Evolutionary conservation across 2,888 invertebrate species (phyloP).

Genomic region (Neoitamus cyanurus): DNA sequence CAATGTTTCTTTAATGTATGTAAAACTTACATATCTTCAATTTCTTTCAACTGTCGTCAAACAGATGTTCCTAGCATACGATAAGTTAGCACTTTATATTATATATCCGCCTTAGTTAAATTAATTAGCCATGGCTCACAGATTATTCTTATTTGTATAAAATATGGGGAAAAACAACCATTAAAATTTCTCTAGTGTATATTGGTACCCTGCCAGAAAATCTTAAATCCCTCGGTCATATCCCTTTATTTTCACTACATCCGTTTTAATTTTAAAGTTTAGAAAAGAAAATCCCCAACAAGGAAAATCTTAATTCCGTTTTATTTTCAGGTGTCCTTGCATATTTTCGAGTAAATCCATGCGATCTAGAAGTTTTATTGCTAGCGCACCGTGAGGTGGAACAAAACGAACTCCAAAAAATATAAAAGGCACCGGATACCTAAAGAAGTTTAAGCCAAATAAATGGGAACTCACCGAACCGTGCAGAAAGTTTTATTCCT

Average conservation of each 20-base stretch:
- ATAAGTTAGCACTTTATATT: too few relatives aligned
- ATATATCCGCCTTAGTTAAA: too few relatives aligned
- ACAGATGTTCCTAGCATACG: too few relatives aligned
- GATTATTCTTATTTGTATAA: too few relatives aligned
- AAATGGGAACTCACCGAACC: not conserved
- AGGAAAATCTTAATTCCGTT: not conserved
- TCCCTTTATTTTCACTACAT: not conserved
- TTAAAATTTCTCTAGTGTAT: not conserved
- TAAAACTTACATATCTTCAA: too few relatives aligned
- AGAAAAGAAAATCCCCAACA: not conserved
- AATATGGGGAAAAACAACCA: not conserved
- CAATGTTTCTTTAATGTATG: too few relatives aligned
- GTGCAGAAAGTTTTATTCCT: not conserved
- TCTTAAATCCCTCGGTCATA: not conserved
- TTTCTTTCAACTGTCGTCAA: too few relatives aligned
- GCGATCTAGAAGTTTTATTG: not conserved
- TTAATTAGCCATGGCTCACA: too few relatives aligned
- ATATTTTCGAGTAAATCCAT: not conserved
- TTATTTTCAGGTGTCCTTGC: not conserved
- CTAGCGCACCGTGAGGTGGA: not conserved
- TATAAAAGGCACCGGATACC: not conserved
- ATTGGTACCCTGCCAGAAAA: not conserved
- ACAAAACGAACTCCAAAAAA: not conserved
- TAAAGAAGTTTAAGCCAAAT: not conserved
- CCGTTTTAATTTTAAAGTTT: not conserved